phyloP scores from a whole-genome alignment of 2,888 invertebrate species.

The Euzetes globulus region DNA sequence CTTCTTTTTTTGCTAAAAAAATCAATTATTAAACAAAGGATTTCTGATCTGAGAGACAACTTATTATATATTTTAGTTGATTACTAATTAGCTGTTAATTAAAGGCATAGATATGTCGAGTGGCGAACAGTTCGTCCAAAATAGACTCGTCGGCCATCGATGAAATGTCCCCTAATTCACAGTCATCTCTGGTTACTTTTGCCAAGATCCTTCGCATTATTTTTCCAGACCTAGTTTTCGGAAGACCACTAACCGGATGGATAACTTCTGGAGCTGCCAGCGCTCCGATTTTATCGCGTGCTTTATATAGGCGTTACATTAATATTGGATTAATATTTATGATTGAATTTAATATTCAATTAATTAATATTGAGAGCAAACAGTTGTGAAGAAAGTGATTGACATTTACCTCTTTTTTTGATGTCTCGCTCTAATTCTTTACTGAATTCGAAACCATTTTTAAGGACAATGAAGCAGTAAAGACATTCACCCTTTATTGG shows the following conservation, averaged over 20 bases:
- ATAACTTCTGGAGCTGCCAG: conserved; percentile 92
- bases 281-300: conserved; percentile 84
- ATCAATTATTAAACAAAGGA: background rate
- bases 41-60: background rate
- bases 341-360: background rate
- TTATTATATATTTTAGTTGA: background rate
- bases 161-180: conserved; percentile 82
- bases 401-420: conserved; percentile 55
- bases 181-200: conserved; percentile 82
- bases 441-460: conserved; percentile 59
- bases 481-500: conserved; percentile 92
- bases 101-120: conserved; percentile 35
- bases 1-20: background rate
- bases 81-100: background rate
- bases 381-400: background rate
- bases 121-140: conserved; percentile 64
- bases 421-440: conserved; percentile 62
- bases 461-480: conserved; percentile 93
- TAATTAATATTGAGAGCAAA: background rate
- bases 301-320: conserved; percentile 46
- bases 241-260: conserved; percentile 70
- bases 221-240: conserved; percentile 95
- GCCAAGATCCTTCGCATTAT: conserved; percentile 92
- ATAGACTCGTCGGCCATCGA: conserved; percentile 89
- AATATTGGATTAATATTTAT: too few species aligned